These are phyloP conservation scores for Siniperca scherzeri DNA, from an alignment of 2,797 vertebrate genomes.

Conservation along the genomic window DNA sequence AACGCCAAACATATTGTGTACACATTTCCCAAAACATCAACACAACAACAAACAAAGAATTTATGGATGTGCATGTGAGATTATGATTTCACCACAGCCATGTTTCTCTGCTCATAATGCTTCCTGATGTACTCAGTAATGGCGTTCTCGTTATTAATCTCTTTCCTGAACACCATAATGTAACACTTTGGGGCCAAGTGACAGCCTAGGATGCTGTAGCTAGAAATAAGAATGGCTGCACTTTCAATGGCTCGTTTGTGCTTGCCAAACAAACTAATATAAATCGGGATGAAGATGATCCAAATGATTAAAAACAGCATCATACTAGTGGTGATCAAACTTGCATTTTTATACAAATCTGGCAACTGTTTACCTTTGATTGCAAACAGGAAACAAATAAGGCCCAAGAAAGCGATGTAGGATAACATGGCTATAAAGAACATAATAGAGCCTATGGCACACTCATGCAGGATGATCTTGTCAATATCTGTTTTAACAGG, in stretches of 20 bases:
- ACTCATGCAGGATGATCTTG: conserved; percentile 35
- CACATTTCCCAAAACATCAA: too few species aligned
- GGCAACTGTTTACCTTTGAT: conserved; percentile 73
- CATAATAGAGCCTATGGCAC: neutral
- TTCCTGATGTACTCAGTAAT: conserved; percentile 74
- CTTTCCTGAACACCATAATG: conserved; percentile 76
- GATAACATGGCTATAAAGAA: conserved; percentile 58
- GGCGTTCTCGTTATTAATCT: conserved; percentile 70
- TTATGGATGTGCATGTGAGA: neutral
- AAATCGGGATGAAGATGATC: conserved; percentile 76
- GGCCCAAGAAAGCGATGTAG: conserved; percentile 66
- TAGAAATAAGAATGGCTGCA: conserved; percentile 70
- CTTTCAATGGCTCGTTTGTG: conserved; percentile 62
- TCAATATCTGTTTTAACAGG: accelerated
- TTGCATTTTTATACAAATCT: conserved; percentile 80
- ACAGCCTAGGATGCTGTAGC: conserved; percentile 77
- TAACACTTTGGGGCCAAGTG: conserved; percentile 80
- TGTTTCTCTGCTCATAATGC: conserved; percentile 62
- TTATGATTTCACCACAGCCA: conserved; percentile 51
- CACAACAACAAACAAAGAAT: too few species aligned
- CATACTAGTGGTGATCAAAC: conserved; percentile 74
- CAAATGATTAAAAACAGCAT: conserved; percentile 78
- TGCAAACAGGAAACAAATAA: conserved; percentile 74
- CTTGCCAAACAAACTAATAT: conserved; percentile 37
- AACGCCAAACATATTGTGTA: too few species aligned